Conservation (phyloP, 2,113 vertebrate species). For the Recurvirostra avosetta region DNA sequence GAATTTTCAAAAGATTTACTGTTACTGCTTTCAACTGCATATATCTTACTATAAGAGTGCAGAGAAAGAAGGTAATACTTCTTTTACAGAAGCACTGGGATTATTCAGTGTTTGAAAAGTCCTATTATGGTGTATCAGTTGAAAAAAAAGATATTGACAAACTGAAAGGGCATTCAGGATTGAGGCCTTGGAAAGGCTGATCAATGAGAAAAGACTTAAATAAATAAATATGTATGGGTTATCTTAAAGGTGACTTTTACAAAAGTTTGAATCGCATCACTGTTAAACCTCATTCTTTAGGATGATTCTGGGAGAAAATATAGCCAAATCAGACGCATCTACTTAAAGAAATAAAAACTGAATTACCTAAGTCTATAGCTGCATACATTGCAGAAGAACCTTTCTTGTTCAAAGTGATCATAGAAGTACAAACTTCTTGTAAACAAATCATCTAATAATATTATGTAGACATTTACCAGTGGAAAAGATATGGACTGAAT, state of each 20-base stretch:
- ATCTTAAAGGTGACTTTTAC: slow-evolving; percentile 29
- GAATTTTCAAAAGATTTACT: neutral
- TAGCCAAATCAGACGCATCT: neutral
- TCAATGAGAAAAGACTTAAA: slow-evolving; percentile 53
- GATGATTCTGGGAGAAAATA: neutral
- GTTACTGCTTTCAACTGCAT: neutral
- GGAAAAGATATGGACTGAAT: neutral
- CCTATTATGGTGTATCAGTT: neutral
- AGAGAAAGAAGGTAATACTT: neutral
- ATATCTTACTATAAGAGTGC: neutral
- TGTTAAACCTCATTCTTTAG: neutral
- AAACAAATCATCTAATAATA: neutral
- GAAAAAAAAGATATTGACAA: neutral
- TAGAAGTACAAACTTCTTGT: neutral
- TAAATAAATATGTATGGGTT: slow-evolving; percentile 51
- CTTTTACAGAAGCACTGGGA: neutral
- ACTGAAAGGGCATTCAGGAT: slow-evolving; percentile 22
- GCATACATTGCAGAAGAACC: neutral
- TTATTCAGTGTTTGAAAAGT: neutral
- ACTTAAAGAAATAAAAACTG: neutral
- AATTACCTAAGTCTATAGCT: neutral
- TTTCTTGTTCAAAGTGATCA: neutral
- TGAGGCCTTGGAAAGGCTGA: slow-evolving; percentile 11
- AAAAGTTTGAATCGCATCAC: neutral
- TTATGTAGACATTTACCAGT: neutral